These are phyloP conservation scores for Phalacrocorax pelagicus DNA, from an alignment of 2,113 vertebrate species.

Conservation along the genomic window DNA sequence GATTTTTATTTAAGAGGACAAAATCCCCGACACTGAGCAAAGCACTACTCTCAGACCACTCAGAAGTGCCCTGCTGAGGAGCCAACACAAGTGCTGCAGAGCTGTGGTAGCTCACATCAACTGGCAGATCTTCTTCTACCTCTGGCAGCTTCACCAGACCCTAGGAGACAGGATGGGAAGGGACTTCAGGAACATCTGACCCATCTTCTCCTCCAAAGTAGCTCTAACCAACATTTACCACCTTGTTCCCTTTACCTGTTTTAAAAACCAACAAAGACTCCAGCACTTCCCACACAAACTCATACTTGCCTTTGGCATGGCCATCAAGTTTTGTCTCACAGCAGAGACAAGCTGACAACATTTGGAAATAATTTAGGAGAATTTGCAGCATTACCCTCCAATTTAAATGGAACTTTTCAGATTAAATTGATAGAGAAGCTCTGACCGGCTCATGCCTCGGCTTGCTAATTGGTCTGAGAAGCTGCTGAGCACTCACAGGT, in stretches of 20 bases:
- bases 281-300: neutral
- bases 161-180: neutral
- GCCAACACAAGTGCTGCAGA: neutral
- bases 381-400: neutral
- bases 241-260: neutral
- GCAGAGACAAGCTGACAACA: neutral
- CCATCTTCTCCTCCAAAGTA: neutral
- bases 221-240: neutral
- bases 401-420: neutral
- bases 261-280: neutral
- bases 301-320: neutral
- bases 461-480: neutral
- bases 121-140: neutral
- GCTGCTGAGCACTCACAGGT: neutral
- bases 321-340: neutral
- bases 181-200: neutral
- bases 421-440: neutral
- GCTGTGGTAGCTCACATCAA: neutral
- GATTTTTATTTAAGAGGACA: neutral
- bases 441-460: neutral
- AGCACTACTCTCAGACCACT: neutral
- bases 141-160: neutral
- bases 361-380: neutral
- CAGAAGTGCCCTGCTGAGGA: neutral
- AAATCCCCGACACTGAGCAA: neutral